Conservation (phyloP, 2,888 invertebrate species). For the Onthophagus sagittarius region DNA sequence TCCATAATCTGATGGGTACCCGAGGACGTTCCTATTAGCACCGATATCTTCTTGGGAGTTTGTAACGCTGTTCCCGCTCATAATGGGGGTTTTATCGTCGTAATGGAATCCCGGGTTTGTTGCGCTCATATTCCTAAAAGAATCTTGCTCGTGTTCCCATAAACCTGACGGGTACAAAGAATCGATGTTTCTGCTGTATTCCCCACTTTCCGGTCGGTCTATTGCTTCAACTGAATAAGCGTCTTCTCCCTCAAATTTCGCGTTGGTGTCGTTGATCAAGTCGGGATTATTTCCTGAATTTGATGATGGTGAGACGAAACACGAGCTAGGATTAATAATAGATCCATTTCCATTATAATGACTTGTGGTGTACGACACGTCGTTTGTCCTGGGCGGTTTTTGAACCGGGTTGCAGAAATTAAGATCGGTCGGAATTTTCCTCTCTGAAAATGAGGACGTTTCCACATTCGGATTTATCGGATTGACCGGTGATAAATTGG, state of each 20-base stretch:
- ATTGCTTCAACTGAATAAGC: slow-evolving; percentile 42
- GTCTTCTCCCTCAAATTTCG: slow-evolving; percentile 57
- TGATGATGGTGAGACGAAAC: slow-evolving; percentile 71
- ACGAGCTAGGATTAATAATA: slow-evolving; percentile 59
- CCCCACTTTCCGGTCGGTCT: slow-evolving; percentile 66
- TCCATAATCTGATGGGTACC: slow-evolving; percentile 76
- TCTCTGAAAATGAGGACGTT: slow-evolving; percentile 46
- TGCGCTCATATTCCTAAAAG: slow-evolving; percentile 56
- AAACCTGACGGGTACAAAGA: slow-evolving; percentile 76
- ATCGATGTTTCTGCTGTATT: slow-evolving; percentile 71
- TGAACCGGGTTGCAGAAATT: slow-evolving; percentile 62
- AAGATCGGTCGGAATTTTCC: slow-evolving; percentile 47
- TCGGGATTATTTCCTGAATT: slow-evolving; percentile 79
- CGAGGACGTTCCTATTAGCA: slow-evolving; percentile 44
- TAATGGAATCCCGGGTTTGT: slow-evolving; percentile 59
- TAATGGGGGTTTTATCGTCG: slow-evolving; percentile 72
- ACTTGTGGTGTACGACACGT: slow-evolving; percentile 65
- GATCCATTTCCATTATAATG: slow-evolving; percentile 67
- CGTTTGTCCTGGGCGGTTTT: slow-evolving; percentile 67
- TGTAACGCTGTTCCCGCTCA: slow-evolving; percentile 56
- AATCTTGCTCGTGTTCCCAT: slow-evolving; percentile 60
- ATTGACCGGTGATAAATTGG: slow-evolving; percentile 47
- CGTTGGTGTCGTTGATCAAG: slow-evolving; percentile 72
- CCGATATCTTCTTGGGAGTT: slow-evolving; percentile 62
- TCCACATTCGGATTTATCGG: slow-evolving; percentile 55